These are phyloP conservation scores for Sanderia malayensis DNA, from an alignment of 30 jellyfish, hydroid and myxozoan species.

Conservation along the genomic window DNA sequence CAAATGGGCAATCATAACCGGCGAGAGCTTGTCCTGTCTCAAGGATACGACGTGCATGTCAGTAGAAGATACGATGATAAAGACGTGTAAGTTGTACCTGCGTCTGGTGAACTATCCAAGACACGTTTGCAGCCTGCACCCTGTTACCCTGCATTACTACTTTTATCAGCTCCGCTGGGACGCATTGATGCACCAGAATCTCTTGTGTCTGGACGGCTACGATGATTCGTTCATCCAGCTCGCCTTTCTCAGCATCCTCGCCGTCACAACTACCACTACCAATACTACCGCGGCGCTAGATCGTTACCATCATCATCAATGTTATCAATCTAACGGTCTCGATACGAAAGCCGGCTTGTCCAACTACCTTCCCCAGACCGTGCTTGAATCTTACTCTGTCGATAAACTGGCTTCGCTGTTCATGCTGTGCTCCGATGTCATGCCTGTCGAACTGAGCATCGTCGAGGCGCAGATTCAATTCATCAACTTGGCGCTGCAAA, in stretches of 20 bases:
- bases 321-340: no score
- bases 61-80: constrained; percentile 38
- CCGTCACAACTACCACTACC: no score
- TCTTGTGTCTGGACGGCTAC: constrained; percentile 29
- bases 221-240: constrained; percentile 41
- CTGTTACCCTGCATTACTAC: constrained; percentile 8
- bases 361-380: constrained; percentile 32
- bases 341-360: not conserved
- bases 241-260: constrained; percentile 32
- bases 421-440: not conserved
- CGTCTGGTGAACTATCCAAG: constrained; percentile 24
- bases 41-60: constrained; percentile 26
- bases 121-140: not conserved
- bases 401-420: constrained; percentile 14
- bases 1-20: constrained; percentile 46
- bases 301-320: no score
- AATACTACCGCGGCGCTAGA: no score
- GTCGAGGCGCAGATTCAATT: constrained; percentile 33
- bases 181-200: constrained; percentile 41
- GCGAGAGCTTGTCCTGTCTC: constrained; percentile 47
- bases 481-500: constrained; percentile 34
- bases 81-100: constrained; percentile 46
- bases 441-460: constrained; percentile 25
- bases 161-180: constrained; percentile 61
- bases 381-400: constrained; percentile 1